phyloP scores from a whole-genome alignment of 2,888 invertebrate species.

The Antheraea yamamai region DNA sequence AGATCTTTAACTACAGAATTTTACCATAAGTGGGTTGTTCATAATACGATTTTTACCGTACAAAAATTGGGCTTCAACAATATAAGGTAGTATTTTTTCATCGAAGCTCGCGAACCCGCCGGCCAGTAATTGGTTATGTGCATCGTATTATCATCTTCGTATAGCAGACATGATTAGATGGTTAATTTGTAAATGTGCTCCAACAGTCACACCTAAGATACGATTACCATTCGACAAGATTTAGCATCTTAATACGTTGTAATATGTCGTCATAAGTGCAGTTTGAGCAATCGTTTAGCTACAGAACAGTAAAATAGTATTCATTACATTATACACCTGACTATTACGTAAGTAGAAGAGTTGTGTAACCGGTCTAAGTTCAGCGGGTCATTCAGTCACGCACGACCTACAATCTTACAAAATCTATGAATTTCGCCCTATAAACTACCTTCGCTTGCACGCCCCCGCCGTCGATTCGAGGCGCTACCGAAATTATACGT shows the following conservation, averaged over 20 bases:
- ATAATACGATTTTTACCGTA: too few species aligned
- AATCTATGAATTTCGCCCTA: slow-evolving; percentile 59
- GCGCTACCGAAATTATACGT: slow-evolving; percentile 20
- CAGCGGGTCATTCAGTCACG: slow-evolving; percentile 48
- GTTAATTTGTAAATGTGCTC: neutral
- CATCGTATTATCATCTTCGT: neutral
- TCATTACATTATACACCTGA: slow-evolving; percentile 1
- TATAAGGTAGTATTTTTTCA: too few species aligned
- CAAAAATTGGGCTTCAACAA: too few species aligned
- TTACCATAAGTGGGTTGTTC: too few species aligned
- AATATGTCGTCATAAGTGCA: too few species aligned
- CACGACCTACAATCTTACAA: slow-evolving; percentile 52
- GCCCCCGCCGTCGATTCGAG: slow-evolving; percentile 14
- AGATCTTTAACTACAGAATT: too few species aligned
- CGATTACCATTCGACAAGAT: too few species aligned
- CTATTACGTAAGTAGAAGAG: slow-evolving; percentile 10
- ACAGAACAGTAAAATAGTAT: neutral
- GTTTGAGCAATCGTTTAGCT: neutral
- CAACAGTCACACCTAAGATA: too few species aligned
- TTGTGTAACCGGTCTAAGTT: slow-evolving; percentile 18
- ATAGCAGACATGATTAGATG: neutral
- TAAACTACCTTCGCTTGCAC: slow-evolving; percentile 36
- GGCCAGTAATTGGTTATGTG: too few species aligned
- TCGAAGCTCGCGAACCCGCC: too few species aligned
- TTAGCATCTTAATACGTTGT: too few species aligned